phyloP scores from a whole-genome alignment of 2,888 invertebrate species.

The Globia sparganii region DNA sequence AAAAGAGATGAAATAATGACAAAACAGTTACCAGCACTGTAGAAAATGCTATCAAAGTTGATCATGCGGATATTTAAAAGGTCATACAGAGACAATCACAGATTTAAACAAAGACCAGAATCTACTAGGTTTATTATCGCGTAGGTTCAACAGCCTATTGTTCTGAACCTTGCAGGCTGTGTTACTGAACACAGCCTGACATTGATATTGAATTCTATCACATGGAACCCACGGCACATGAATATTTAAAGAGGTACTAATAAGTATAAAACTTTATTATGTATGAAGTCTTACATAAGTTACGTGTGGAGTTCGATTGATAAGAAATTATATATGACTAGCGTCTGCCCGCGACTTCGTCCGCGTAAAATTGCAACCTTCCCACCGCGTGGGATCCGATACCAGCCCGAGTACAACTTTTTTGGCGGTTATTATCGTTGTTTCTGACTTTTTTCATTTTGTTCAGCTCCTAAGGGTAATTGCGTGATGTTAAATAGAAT shows the following conservation, averaged over 20 bases:
- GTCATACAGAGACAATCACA: not conserved
- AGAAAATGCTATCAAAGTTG: not conserved
- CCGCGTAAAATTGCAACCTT: too few species aligned
- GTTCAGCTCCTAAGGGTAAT: too few species aligned
- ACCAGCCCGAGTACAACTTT: too few species aligned
- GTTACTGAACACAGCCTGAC: slow-evolving; percentile 41
- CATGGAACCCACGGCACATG: slow-evolving; percentile 28
- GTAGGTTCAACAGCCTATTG: slow-evolving; percentile 62
- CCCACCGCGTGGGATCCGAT: too few species aligned
- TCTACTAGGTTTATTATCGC: slow-evolving; percentile 38
- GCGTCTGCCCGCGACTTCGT: too few species aligned
- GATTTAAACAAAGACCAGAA: slow-evolving; percentile 23
- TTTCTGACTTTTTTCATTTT: too few species aligned
- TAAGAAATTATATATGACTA: not conserved
- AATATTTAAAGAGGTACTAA: slow-evolving; percentile 41
- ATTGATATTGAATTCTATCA: slow-evolving; percentile 53
- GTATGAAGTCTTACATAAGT: slow-evolving; percentile 4
- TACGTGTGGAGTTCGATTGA: slow-evolving; percentile 5
- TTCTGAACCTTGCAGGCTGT: slow-evolving; percentile 43
- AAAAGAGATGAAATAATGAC: not conserved
- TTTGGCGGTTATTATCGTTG: too few species aligned
- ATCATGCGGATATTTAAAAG: slow-evolving; percentile 5
- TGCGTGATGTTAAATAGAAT: too few species aligned
- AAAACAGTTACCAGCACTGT: not conserved
- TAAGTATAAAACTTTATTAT: slow-evolving; percentile 17